Evolutionary conservation across 2,888 invertebrate genomes (phyloP).

Genomic region (Tinea trinotella): DNA sequence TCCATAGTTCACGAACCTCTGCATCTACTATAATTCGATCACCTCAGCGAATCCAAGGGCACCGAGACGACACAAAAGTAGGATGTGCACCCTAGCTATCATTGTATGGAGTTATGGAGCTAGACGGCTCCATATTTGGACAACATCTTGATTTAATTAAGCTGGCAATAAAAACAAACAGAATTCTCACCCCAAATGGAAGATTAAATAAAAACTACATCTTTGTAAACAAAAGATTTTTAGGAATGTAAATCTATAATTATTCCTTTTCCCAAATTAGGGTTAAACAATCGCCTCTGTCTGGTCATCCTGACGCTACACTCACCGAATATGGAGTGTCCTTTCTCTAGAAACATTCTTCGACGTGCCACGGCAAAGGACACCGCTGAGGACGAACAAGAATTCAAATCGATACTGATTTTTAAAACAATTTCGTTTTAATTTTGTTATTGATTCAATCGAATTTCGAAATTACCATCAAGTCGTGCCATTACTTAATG

Average conservation of each 20-base stretch:
- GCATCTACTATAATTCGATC: no score
- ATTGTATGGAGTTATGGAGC: no score
- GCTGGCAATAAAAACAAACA: no score
- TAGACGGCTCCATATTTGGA: no score
- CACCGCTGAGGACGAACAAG: slow-evolving; percentile 61
- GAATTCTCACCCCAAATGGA: neutral
- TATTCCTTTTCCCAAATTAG: slow-evolving; percentile 53
- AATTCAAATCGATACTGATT: slow-evolving; percentile 42
- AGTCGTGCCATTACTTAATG: no score
- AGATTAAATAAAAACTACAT: neutral
- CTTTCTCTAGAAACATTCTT: slow-evolving; percentile 39
- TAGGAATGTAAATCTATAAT: slow-evolving; percentile 1
- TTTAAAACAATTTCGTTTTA: neutral
- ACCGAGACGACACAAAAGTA: no score
- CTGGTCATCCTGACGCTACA: slow-evolving; percentile 41
- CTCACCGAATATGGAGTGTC: slow-evolving; percentile 54
- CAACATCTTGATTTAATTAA: no score
- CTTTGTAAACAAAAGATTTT: neutral
- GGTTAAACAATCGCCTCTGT: slow-evolving; percentile 56
- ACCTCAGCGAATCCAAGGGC: no score
- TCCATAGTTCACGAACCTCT: no score
- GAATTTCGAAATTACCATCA: no score
- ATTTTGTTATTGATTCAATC: slow-evolving; percentile 1
- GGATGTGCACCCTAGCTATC: no score
- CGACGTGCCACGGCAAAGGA: slow-evolving; percentile 47